Evolutionary conservation across 2,797 vertebrate species (phyloP).

Genomic region (Falco concolor): DNA sequence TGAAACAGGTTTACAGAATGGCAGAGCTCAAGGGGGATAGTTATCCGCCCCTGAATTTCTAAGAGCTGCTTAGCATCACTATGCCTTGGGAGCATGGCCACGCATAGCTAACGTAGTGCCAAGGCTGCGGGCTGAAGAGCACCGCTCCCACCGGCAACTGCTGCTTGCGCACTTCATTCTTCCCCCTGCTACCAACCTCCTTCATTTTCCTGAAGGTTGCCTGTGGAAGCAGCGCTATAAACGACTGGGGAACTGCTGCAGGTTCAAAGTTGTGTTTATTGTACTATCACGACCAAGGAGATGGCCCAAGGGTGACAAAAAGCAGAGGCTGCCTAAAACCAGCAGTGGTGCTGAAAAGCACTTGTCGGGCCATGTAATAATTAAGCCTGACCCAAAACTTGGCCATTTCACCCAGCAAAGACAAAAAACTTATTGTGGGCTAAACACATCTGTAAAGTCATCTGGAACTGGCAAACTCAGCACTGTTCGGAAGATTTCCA

Average conservation of each 20-base stretch:
- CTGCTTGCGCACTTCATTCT: neutral
- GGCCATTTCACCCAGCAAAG: neutral
- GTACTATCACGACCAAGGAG: neutral
- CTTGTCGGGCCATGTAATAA: neutral
- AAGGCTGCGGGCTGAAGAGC: neutral
- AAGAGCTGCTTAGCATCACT: neutral
- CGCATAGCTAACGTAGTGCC: neutral
- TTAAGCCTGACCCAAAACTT: neutral
- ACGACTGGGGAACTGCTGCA: neutral
- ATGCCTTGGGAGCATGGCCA: neutral
- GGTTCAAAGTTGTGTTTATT: neutral
- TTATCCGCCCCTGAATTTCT: neutral
- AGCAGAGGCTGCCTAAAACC: neutral
- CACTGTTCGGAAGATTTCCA: slow-evolving; percentile 6
- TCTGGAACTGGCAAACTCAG: neutral
- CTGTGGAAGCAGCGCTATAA: neutral
- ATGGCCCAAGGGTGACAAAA: slow-evolving; percentile 6
- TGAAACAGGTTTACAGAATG: neutral
- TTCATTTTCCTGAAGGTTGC: neutral
- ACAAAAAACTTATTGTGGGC: slow-evolving; percentile 3
- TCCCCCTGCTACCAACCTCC: neutral
- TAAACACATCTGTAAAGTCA: slow-evolving; percentile 22
- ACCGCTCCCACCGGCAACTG: neutral
- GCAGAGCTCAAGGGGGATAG: neutral
- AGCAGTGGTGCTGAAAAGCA: neutral